Conservation (phyloP, 2,797 vertebrate species). For the Artibeus lituratus region DNA sequence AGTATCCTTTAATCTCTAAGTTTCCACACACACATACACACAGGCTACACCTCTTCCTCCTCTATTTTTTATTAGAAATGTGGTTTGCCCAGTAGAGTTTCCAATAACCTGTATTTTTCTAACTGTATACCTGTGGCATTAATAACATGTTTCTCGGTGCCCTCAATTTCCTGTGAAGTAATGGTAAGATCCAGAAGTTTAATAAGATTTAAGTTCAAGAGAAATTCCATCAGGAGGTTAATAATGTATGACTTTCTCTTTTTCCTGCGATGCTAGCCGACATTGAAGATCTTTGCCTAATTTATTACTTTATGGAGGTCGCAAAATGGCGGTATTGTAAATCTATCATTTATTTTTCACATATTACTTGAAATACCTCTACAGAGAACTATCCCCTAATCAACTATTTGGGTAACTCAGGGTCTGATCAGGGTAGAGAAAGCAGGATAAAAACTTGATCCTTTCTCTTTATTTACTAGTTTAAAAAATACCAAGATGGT, state of each 20-base stretch:
- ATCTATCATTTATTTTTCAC: slow-evolving; percentile 9
- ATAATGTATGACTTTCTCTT: slow-evolving; percentile 27
- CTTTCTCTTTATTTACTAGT: background rate
- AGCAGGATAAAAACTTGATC: background rate
- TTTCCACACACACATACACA: background rate
- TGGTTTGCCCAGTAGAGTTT: background rate
- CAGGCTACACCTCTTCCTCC: background rate
- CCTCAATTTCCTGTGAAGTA: background rate
- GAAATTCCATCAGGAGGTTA: slow-evolving; percentile 28
- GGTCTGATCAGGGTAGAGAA: background rate
- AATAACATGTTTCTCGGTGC: background rate
- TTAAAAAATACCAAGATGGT: background rate
- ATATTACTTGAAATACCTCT: background rate
- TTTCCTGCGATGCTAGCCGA: slow-evolving; percentile 9
- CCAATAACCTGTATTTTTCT: background rate
- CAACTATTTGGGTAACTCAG: background rate
- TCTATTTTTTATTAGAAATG: background rate
- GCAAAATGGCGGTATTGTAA: background rate
- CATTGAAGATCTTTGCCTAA: background rate
- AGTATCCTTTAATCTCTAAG: background rate
- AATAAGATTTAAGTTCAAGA: slow-evolving; percentile 43
- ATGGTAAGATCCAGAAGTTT: background rate
- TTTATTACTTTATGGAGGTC: slow-evolving; percentile 30
- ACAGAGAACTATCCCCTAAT: background rate
- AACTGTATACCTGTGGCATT: background rate